Evolutionary conservation across 2,888 invertebrate genomes (phyloP), one percentile per base, ranked within the genome.

Genomic region (Galeopsomyia nigrocyanea): DNA sequence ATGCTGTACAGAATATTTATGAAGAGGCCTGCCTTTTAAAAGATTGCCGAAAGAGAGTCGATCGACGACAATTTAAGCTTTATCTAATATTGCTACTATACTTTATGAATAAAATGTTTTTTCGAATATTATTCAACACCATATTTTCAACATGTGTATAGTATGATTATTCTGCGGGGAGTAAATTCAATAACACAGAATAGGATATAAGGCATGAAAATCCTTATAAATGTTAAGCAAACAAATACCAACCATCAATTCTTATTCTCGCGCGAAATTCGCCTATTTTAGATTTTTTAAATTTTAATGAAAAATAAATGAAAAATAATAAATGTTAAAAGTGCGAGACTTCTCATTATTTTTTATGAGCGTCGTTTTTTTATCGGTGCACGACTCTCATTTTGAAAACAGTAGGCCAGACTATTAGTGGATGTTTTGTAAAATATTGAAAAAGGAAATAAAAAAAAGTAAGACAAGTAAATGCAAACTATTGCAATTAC

Each of bases 1-100:
- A 84, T 79, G 80, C 82, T 86, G 86, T 86, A 86, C 86, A 86
- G 86, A 84, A 82, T 85, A 85, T 85, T 86, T 86, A 86, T 82
- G 85, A 84, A 80, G 79, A 80, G 81, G 82, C 80, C 80, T 81
- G 82, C 82, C 80, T 82, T 81, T 84, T 83, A 83, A 76, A 79
- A 76, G 75, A 78, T 67, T 73, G 57, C 68, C 68, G 74, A 75
- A 77, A 81, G 79, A 83, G 83, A 84, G 82, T 79, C 82, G 82
- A 78, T 78, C 77, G 79, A 77, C 75, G 78, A 77, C 74, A 71
- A 74, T 71, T 68, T 68, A 74, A 76, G 62, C 72, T 73, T 73
- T 72, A 71, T 71, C 68, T 65, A 57, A 72, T 74, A 76, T 50
- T 69, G 63, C 67, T 65, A 70, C 61, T 64, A 74, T 75, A 70